A percentile compares a stretch with the other conserved stretches of the same genome.
Conservation (phyloP, 2,888 invertebrate genomes). For the Pseudoips prasinana region DNA sequence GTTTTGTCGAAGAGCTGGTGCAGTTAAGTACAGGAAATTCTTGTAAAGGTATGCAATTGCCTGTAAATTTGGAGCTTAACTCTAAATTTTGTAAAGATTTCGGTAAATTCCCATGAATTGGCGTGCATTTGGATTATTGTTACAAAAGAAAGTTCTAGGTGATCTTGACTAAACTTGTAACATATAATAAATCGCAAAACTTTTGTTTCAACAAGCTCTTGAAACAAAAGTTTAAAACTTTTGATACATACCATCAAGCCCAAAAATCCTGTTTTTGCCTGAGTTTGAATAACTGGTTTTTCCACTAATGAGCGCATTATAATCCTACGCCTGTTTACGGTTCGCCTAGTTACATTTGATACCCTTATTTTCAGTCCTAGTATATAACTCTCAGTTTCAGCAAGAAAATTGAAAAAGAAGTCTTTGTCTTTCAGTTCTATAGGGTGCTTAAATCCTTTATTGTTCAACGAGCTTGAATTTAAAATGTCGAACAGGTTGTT, state of each 20-base stretch:
- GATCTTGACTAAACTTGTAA: no score
- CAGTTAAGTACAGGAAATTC: background rate
- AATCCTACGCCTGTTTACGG: no score
- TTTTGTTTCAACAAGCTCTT: conserved; percentile 4
- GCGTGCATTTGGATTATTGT: no score
- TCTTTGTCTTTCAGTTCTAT: conserved; percentile 1
- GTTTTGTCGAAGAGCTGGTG: no score
- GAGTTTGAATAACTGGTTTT: no score
- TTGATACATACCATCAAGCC: conserved; percentile 5
- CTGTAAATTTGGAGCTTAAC: background rate
- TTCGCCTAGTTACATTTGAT: background rate
- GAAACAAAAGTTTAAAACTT: conserved; percentile 3
- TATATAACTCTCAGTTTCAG: background rate
- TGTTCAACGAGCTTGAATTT: conserved; percentile 8
- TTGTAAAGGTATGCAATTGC: background rate
- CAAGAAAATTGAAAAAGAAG: background rate
- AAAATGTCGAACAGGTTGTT: conserved; percentile 18
- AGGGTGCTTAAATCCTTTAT: no score
- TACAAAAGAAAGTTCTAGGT: conserved; percentile 6
- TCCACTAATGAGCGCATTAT: no score
- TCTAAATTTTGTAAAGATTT: background rate
- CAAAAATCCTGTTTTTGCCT: conserved; percentile 5
- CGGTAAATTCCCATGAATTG: no score
- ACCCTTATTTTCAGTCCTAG: background rate
- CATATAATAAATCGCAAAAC: conserved; percentile 3